phyloP scores from a whole-genome alignment of 2,888 invertebrate species.

The Clostera curtula region DNA sequence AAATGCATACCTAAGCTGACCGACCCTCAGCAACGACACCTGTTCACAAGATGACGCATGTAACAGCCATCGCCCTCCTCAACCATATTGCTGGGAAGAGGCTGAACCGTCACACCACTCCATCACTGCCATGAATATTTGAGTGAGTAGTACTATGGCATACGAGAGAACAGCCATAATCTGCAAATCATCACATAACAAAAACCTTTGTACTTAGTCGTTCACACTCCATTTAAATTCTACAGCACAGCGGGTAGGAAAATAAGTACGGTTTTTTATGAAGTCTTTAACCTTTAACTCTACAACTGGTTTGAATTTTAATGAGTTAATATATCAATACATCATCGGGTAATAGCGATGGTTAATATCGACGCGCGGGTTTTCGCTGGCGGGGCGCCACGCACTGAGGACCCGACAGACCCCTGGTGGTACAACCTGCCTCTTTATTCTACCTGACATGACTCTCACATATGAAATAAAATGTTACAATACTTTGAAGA shows the following conservation, averaged over 20 bases:
- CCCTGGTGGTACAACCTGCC: conserved; percentile 46
- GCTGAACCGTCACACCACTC: no score
- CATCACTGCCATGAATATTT: no score
- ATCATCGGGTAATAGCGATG: conserved; percentile 50
- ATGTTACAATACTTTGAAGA: no score
- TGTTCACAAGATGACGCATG: no score
- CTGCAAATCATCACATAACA: conserved; percentile 28
- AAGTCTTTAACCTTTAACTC: conserved; percentile 64
- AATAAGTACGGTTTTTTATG: conserved; percentile 53
- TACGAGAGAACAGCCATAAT: conserved; percentile 23
- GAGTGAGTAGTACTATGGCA: no score
- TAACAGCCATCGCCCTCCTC: no score
- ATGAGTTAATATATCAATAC: conserved; percentile 68
- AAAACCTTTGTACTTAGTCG: conserved; percentile 34
- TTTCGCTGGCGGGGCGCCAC: conserved; percentile 54
- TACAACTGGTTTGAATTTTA: conserved; percentile 61
- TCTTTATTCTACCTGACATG: conserved; percentile 40
- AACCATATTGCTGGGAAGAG: no score
- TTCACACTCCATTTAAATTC: conserved; percentile 49
- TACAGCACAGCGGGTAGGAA: conserved; percentile 50
- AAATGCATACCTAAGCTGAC: no score
- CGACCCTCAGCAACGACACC: no score
- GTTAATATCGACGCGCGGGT: conserved; percentile 52
- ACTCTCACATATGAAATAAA: conserved; percentile 38
- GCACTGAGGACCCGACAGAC: conserved; percentile 49